These are phyloP conservation scores for Anser cygnoides DNA, from an alignment of 2,113 vertebrate species.

Conservation along the genomic window DNA sequence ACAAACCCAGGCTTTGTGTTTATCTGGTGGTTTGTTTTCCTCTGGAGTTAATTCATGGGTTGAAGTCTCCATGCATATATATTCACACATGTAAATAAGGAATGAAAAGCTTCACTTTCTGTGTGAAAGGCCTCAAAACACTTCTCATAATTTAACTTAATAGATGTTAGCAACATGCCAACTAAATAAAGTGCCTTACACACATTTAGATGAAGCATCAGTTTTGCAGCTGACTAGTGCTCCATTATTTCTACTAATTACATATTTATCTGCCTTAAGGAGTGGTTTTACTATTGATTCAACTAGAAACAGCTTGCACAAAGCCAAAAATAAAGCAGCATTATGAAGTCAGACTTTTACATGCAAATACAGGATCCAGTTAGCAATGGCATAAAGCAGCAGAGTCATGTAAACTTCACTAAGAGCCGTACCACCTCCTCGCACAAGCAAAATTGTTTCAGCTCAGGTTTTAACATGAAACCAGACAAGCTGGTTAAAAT, in stretches of 20 bases:
- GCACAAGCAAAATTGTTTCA: not conserved
- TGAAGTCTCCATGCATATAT: constrained; percentile 53
- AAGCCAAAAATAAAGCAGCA: constrained; percentile 64
- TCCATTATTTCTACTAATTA: constrained; percentile 74
- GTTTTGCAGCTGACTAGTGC: constrained; percentile 68
- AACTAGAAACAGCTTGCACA: constrained; percentile 62
- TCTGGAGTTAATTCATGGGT: constrained; percentile 64
- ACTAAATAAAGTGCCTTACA: constrained; percentile 67
- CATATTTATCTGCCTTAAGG: constrained; percentile 72
- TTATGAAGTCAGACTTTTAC: constrained; percentile 60
- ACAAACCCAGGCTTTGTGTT: constrained; percentile 49
- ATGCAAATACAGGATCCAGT: constrained; percentile 45
- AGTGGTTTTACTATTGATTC: constrained; percentile 58
- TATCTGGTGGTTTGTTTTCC: constrained; percentile 71
- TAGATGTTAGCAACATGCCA: constrained; percentile 70
- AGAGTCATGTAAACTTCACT: not conserved
- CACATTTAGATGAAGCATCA: constrained; percentile 61
- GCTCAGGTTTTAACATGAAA: not conserved
- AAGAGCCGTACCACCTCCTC: not conserved
- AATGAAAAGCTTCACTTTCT: constrained; percentile 59
- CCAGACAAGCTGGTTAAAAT: not conserved
- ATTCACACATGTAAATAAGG: constrained; percentile 65
- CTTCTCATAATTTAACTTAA: constrained; percentile 74
- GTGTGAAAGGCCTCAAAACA: constrained; percentile 64
- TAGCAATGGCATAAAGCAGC: not conserved